Conservation (phyloP, 2,113 vertebrate species). For the Hipposideros armiger region DNA sequence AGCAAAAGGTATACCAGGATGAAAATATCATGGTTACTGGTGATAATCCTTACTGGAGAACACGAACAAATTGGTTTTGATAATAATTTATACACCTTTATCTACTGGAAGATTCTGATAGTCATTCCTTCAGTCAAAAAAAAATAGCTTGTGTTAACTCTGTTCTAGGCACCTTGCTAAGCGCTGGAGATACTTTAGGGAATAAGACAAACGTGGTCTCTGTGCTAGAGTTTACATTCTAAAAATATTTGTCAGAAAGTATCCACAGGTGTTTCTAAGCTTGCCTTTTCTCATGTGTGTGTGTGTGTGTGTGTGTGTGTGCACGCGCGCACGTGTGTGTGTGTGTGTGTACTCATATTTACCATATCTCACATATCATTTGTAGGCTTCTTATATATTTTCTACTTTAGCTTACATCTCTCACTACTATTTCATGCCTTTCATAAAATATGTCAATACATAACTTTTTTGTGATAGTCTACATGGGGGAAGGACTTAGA, state of each 20-base stretch:
- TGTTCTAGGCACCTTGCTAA: neutral
- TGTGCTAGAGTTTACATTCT: neutral
- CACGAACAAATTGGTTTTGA: neutral
- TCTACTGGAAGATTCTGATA: neutral
- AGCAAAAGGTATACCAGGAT: neutral
- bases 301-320: neutral
- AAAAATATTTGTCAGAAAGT: neutral
- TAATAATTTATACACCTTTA: neutral
- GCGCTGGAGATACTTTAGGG: neutral
- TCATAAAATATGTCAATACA: neutral
- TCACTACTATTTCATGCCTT: neutral
- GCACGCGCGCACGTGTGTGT: neutral
- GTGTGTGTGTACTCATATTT: neutral
- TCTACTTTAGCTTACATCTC: neutral
- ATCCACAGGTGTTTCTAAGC: neutral
- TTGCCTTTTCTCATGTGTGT: neutral
- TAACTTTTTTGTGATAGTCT: neutral
- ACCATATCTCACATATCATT: neutral
- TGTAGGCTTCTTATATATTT: neutral
- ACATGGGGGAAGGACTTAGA: neutral
- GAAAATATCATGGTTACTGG: neutral
- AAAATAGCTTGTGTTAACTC: neutral
- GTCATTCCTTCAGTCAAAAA: neutral
- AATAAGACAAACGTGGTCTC: neutral
- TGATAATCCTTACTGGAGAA: neutral